These are phyloP conservation scores for Bungarus multicinctus DNA, from an alignment of 2,113 vertebrate species.

Conservation along the genomic window DNA sequence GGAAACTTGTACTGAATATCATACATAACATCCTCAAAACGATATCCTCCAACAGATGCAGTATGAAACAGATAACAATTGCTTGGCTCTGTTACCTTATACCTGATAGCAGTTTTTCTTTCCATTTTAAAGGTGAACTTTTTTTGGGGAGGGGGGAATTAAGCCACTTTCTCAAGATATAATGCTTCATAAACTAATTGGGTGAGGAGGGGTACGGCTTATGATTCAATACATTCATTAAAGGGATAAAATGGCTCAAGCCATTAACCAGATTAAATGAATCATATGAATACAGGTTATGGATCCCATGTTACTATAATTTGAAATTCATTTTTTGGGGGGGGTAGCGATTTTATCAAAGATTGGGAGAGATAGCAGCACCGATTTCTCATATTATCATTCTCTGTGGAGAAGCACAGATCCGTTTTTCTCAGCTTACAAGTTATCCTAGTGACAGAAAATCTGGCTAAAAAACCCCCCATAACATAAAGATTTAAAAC, in stretches of 20 bases:
- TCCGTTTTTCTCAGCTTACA: not conserved
- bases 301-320: not conserved
- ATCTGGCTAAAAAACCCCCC: not conserved
- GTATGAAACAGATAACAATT: not conserved
- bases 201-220: not conserved
- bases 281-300: not conserved
- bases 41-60: not conserved
- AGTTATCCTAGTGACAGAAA: not conserved
- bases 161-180: not conserved
- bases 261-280: not conserved
- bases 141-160: not conserved
- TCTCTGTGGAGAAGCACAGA: not conserved
- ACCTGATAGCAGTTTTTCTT: not conserved
- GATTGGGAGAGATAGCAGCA: not conserved
- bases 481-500: not conserved
- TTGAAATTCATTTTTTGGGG: not conserved
- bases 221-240: not conserved
- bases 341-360: not conserved
- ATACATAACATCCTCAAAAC: not conserved
- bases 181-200: not conserved
- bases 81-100: not conserved
- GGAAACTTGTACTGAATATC: not conserved
- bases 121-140: not conserved
- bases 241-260: not conserved
- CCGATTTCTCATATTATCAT: not conserved